A percentile compares a stretch with the other conserved stretches of the same genome.
Conservation (phyloP, 2,888 invertebrate species). For the Prostheceraeus crozeri region DNA sequence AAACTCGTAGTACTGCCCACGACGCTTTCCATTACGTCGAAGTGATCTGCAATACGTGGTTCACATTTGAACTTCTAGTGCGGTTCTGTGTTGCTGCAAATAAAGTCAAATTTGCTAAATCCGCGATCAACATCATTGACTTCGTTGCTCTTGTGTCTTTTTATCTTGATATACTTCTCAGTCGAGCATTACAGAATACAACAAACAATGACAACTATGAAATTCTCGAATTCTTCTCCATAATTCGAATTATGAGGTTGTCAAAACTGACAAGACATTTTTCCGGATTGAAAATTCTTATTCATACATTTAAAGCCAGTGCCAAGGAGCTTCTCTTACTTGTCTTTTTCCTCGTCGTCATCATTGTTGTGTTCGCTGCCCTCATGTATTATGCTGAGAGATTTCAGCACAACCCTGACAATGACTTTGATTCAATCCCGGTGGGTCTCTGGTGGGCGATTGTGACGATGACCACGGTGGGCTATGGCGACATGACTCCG, state of each 20-base stretch:
- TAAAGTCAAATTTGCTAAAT: slow-evolving; percentile 75
- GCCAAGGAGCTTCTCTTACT: slow-evolving; percentile 84
- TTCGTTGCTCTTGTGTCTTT: slow-evolving; percentile 38
- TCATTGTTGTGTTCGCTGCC: slow-evolving; percentile 89
- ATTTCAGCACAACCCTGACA: slow-evolving; percentile 76
- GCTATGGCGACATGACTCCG: slow-evolving; percentile 73
- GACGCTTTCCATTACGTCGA: slow-evolving; percentile 72
- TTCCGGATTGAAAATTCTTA: slow-evolving; percentile 82
- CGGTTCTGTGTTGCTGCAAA: slow-evolving; percentile 80
- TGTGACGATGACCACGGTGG: slow-evolving; percentile 88
- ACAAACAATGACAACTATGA: slow-evolving; percentile 57
- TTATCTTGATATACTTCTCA: slow-evolving; percentile 37
- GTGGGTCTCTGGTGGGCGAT: slow-evolving; percentile 93
- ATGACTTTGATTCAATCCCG: slow-evolving; percentile 87
- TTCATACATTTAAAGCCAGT: slow-evolving; percentile 91
- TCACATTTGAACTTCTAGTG: slow-evolving; percentile 80
- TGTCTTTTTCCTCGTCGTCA: slow-evolving; percentile 85
- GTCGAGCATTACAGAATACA: slow-evolving; percentile 7
- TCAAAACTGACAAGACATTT: slow-evolving; percentile 82
- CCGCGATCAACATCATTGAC: slow-evolving; percentile 87
- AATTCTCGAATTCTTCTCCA: slow-evolving; percentile 78
- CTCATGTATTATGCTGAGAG: slow-evolving; percentile 83
- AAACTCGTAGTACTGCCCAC: too few relatives aligned
- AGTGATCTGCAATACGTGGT: slow-evolving; percentile 85
- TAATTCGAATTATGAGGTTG: slow-evolving; percentile 76